Evolutionary conservation across 2,888 invertebrate species (phyloP), one percentile per base, ranked within the genome.

Genomic region (Ctenicera cuprea): DNA sequence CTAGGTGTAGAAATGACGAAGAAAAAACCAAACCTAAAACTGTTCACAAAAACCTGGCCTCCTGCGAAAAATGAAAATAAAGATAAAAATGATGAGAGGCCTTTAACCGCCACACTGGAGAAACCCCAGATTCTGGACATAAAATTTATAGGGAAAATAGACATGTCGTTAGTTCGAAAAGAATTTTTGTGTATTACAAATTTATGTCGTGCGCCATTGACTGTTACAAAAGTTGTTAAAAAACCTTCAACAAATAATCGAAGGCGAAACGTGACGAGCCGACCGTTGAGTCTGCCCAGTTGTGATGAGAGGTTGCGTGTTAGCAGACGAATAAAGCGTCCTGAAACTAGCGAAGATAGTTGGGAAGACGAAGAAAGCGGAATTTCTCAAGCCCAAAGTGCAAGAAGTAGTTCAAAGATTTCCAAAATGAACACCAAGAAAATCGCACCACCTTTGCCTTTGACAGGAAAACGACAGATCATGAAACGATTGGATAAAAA

Each of bases 91-190:
- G 77, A 78, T 3, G 75, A 76, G n/a, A 82, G 91, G 11, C 91
- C 91, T 0, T 83, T 88, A 61, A 91, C 91, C 0, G 91, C 91
- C 1, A 90, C 90, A 12, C 83, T 91, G 67, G 90, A 90, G 48
- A 87, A 87, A 52, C 91, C 91, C 0, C 86, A 87, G 43, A 85
- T 91, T 3, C 83, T 91, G 65, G 88, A 91, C 80, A 88, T 89
- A 0, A 83, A 86, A 45, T 85, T 89, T 26, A 84, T 89, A 38
- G 86, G 88, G 14, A 89, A 89, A 79, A 86, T 91, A 37, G 91
- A 91, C 81, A 90, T 91, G 90, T 90, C 90, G 0, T 82, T 88
- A 62, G 83, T 90, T 33, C 87, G 88, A 59, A 89, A 90, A 79
- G 90, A 90, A 77, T 86, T 89, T 54, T 82, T 90, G 12, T 85